Evolutionary conservation across 92 coral and sea anemone genomes (phyloP), one percentile per base, ranked within the genome.

Genomic region (Bergia sp.): DNA sequence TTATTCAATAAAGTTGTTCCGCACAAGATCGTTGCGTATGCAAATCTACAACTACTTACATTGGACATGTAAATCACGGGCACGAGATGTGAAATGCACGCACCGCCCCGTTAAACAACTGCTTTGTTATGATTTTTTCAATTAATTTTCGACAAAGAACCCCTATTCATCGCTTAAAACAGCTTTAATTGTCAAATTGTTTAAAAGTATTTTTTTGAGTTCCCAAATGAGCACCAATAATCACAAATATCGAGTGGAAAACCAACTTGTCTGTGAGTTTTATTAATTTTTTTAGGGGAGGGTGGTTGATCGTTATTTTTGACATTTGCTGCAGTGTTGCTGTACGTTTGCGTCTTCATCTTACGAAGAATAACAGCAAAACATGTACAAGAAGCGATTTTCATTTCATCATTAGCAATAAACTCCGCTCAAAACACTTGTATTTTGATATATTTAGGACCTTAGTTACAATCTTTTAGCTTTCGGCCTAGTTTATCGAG

Each of bases 241-340:
- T 66, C 73, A 66, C 73, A 66, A 66, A 20, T 66, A 66, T 66
- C 7, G 73, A 66, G 13, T 66, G 37, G 29, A 18, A 20, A 20
- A 66, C 73, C 73, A 13, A 66, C 36, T 66, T 66, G 73, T 66
- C 73, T 66, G 73, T 66, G 73, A 66, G 73, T 16, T 66, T 66
- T 66, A 1, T 66, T 42, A 42, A 42, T 4, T 2, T 42, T 42
- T 42, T 42, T 42, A 42, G 45, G 5, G 45, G 45, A 42, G 45
- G 45, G 45, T 42, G 45, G 45, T 42, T 42, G 45, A 65, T 65
- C 15, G 29, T 4, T 8, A 16, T 11, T 66, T 66, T 66, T 66
- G 2, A 66, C 73, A 11, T 66, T 66, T 23, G 29, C 37, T 66
- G 73, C 73, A 66, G 37, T 66, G 37, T 66, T 42, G 16, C 73